These are phyloP conservation scores for Dasysyrphus albostriatus DNA, from an alignment of 2,888 invertebrate species.

Conservation along the genomic window DNA sequence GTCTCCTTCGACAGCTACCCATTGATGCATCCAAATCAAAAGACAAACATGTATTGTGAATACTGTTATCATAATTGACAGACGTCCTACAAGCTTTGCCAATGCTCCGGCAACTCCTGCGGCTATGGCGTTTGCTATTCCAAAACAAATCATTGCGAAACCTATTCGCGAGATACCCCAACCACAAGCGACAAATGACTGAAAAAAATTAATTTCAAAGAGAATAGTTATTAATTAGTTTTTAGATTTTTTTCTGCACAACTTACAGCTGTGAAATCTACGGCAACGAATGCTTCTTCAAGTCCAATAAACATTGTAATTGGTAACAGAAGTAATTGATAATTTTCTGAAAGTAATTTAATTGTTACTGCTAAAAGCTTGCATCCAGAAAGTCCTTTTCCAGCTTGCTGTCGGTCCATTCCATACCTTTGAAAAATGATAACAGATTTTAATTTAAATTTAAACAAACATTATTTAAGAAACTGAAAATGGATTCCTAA, in stretches of 20 bases:
- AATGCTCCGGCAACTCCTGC: slow-evolving; percentile 92
- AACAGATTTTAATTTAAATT: neutral
- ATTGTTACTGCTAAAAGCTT: slow-evolving; percentile 90
- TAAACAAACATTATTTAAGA: slow-evolving; percentile 47
- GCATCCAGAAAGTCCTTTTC: slow-evolving; percentile 87
- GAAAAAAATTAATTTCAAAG: slow-evolving; percentile 77
- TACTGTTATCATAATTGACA: slow-evolving; percentile 91
- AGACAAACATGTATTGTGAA: slow-evolving; percentile 89
- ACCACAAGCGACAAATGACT: slow-evolving; percentile 94
- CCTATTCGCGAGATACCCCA: slow-evolving; percentile 96
- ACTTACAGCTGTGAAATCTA: slow-evolving; percentile 91
- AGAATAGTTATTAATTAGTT: neutral
- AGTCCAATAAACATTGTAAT: slow-evolving; percentile 97
- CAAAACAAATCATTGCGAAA: slow-evolving; percentile 97
- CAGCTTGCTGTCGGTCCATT: slow-evolving; percentile 84
- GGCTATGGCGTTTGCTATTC: slow-evolving; percentile 93
- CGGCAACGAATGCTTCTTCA: slow-evolving; percentile 96
- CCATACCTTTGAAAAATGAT: slow-evolving; percentile 85
- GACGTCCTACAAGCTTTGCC: slow-evolving; percentile 90
- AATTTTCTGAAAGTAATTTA: slow-evolving; percentile 89
- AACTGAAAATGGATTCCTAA: too few species aligned
- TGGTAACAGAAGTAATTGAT: slow-evolving; percentile 93
- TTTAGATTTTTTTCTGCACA: neutral
- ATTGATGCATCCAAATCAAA: slow-evolving; percentile 88
- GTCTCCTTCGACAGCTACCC: slow-evolving; percentile 89